Evolutionary conservation across 2,113 vertebrate genomes (phyloP).

Genomic region (Serilophus lunatus): DNA sequence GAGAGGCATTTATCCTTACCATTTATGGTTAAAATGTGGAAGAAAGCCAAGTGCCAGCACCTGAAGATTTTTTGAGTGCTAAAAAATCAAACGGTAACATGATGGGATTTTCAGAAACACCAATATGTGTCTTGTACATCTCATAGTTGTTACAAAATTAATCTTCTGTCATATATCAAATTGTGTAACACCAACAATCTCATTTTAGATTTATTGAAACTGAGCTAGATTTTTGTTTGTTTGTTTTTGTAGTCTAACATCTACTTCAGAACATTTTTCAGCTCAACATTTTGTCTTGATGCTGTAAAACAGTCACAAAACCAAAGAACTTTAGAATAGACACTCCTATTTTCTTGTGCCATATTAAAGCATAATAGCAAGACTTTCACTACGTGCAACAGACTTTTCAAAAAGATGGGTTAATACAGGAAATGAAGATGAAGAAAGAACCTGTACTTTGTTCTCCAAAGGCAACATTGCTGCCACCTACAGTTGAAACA

Average conservation of each 20-base stretch:
- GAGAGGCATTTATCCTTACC: not conserved
- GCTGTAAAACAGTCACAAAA: not conserved
- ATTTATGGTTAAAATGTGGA: not conserved
- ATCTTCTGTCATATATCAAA: not conserved
- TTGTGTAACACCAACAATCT: not conserved
- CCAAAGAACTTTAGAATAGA: not conserved
- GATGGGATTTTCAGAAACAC: not conserved
- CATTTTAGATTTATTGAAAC: not conserved
- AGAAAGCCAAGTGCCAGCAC: not conserved
- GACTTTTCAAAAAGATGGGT: not conserved
- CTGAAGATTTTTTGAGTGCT: not conserved
- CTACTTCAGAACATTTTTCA: not conserved
- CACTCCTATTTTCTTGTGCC: not conserved
- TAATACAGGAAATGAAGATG: not conserved
- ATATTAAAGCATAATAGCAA: not conserved
- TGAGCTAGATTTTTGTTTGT: not conserved
- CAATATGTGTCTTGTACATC: not conserved
- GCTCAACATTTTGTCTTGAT: not conserved
- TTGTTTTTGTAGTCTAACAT: not conserved
- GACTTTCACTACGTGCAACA: not conserved
- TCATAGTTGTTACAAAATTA: not conserved
- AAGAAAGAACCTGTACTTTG: not conserved
- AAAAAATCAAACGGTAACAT: not conserved
- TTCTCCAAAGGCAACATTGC: not conserved
- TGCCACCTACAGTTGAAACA: constrained; percentile 39